Evolutionary conservation across 2,113 vertebrate genomes (phyloP).

Genomic region (Condylura cristata): DNA sequence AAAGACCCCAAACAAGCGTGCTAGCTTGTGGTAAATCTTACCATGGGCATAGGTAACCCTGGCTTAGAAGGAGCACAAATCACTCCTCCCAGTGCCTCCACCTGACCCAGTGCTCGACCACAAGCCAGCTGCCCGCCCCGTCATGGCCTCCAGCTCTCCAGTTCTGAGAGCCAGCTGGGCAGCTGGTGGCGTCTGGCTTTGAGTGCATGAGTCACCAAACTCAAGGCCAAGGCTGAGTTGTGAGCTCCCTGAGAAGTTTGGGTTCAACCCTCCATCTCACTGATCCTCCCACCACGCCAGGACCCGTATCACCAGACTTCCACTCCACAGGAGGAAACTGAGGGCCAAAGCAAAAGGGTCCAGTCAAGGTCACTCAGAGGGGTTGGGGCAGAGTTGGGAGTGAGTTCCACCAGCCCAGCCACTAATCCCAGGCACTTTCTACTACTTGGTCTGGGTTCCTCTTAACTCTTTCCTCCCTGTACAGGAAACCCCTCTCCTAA

Average conservation of each 20-base stretch:
- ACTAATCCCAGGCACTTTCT: background rate
- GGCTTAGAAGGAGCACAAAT: background rate
- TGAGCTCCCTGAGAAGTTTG: background rate
- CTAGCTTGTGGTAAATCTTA: background rate
- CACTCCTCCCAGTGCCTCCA: background rate
- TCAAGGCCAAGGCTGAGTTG: background rate
- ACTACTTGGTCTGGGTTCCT: background rate
- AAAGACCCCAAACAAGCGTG: background rate
- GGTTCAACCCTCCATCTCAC: background rate
- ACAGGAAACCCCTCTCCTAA: background rate
- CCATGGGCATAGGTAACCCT: background rate
- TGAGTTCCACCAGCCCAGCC: background rate
- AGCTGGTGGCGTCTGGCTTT: background rate
- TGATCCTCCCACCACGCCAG: background rate
- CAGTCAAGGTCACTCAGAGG: background rate
- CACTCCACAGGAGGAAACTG: slow-evolving; percentile 39
- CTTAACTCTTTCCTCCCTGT: background rate
- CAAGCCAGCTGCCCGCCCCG: background rate
- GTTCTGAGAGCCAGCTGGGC: background rate
- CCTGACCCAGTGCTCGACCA: background rate
- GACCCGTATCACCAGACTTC: background rate
- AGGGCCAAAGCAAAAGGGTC: slow-evolving; percentile 5
- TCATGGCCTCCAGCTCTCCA: background rate
- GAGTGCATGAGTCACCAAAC: background rate
- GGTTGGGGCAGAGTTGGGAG: too few relatives aligned